Conservation (phyloP, 1,140 invertebrate species). For the Tetragonula clypearis region DNA sequence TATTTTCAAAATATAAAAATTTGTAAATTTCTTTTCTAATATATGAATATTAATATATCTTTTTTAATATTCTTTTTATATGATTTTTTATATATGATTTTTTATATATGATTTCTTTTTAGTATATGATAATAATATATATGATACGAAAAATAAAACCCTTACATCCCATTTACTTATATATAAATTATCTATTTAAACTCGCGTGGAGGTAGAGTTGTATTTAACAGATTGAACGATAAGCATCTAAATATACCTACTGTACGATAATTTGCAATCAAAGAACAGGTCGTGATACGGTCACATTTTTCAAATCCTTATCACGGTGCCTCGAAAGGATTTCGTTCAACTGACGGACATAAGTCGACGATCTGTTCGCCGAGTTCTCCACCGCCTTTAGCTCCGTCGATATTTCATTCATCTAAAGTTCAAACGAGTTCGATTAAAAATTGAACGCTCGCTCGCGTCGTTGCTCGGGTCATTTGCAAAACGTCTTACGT, state of each 20-base stretch:
- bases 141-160: not conserved
- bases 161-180: too few species aligned
- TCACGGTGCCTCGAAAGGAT: slow-evolving; percentile 72
- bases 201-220: too few species aligned
- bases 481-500: slow-evolving; percentile 74
- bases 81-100: too few species aligned
- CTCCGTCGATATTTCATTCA: slow-evolving; percentile 81
- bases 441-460: slow-evolving; percentile 61
- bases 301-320: slow-evolving; percentile 73
- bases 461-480: not conserved
- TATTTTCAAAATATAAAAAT: too few species aligned
- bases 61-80: too few species aligned
- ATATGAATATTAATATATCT: too few species aligned
- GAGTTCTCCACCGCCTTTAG: slow-evolving; percentile 80
- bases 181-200: not conserved
- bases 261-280: slow-evolving; percentile 46
- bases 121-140: too few species aligned
- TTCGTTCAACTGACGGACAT: slow-evolving; percentile 76
- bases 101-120: too few species aligned
- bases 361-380: slow-evolving; percentile 79
- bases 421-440: slow-evolving; percentile 66
- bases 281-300: slow-evolving; percentile 53
- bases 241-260: not conserved
- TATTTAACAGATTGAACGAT: too few species aligned
- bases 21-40: too few species aligned